Evolutionary conservation across 2,888 invertebrate genomes (phyloP).

Genomic region (Agrypnus murinus): DNA sequence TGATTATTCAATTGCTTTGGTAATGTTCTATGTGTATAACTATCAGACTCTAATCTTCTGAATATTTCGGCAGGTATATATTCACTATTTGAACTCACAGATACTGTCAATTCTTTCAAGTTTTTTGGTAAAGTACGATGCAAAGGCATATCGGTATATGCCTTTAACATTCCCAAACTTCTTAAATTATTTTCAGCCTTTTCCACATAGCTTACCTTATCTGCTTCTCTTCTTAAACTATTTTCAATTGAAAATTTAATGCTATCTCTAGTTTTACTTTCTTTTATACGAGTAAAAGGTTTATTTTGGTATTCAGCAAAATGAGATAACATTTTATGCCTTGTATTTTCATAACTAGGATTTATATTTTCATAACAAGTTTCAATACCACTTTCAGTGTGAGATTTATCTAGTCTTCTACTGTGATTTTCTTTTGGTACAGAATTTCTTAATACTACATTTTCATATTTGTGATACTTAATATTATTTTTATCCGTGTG

Average conservation of each 20-base stretch:
- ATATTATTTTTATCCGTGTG: slow-evolving; percentile 52
- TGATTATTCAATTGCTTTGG: slow-evolving; percentile 49
- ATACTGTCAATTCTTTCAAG: slow-evolving; percentile 60
- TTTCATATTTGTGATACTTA: slow-evolving; percentile 55
- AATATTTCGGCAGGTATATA: slow-evolving; percentile 44
- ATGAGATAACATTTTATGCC: slow-evolving; percentile 50
- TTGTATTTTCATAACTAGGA: slow-evolving; percentile 41
- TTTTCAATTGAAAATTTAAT: slow-evolving; percentile 31
- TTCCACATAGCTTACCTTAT: slow-evolving; percentile 35
- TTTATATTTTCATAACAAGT: slow-evolving; percentile 45
- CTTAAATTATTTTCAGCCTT: slow-evolving; percentile 44
- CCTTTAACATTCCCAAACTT: slow-evolving; percentile 29
- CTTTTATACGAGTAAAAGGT: slow-evolving; percentile 31
- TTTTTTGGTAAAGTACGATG: slow-evolving; percentile 66
- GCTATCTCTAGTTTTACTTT: slow-evolving; percentile 43
- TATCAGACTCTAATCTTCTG: slow-evolving; percentile 48
- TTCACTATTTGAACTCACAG: slow-evolving; percentile 55
- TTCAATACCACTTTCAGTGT: slow-evolving; percentile 41
- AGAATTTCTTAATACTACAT: slow-evolving; percentile 45
- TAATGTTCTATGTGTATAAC: slow-evolving; percentile 46
- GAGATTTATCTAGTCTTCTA: slow-evolving; percentile 43
- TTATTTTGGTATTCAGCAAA: slow-evolving; percentile 48
- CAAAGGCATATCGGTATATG: slow-evolving; percentile 53
- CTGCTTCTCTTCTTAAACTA: slow-evolving; percentile 24
- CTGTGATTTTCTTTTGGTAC: slow-evolving; percentile 41